phyloP scores from a whole-genome alignment of 2,888 invertebrate species.

The Plemyria rubiginata region DNA sequence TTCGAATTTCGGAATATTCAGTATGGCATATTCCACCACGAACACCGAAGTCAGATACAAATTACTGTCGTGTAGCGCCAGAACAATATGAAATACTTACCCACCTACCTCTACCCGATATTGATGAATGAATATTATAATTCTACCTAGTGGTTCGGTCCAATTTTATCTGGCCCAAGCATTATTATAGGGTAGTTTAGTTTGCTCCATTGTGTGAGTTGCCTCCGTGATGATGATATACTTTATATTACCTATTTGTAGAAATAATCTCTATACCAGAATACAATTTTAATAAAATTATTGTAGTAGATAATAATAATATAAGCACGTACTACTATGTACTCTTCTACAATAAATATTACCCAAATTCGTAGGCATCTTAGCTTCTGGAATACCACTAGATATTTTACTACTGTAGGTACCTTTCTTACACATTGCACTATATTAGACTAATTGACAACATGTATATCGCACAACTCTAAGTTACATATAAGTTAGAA shows the following conservation, averaged over 20 bases:
- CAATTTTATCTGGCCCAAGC: neutral
- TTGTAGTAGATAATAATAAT: neutral
- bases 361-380: neutral
- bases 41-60: too few species aligned
- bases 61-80: too few species aligned
- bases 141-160: neutral
- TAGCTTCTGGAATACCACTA: neutral
- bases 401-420: neutral
- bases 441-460: too few species aligned
- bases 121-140: neutral
- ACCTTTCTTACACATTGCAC: neutral
- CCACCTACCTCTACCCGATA: neutral
- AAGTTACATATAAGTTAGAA: too few species aligned
- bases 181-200: neutral
- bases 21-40: too few species aligned
- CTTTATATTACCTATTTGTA: too few species aligned
- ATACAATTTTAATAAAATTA: neutral
- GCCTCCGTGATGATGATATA: constrained; percentile 61
- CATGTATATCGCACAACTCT: too few species aligned
- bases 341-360: neutral
- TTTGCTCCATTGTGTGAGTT: constrained; percentile 54
- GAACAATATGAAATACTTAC: too few species aligned
- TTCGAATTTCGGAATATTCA: too few species aligned
- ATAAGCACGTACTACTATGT: neutral
- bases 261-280: too few species aligned